These are phyloP conservation scores for Pangasius larnaudii DNA, from an alignment of 2,797 vertebrate species.

Conservation along the genomic window DNA sequence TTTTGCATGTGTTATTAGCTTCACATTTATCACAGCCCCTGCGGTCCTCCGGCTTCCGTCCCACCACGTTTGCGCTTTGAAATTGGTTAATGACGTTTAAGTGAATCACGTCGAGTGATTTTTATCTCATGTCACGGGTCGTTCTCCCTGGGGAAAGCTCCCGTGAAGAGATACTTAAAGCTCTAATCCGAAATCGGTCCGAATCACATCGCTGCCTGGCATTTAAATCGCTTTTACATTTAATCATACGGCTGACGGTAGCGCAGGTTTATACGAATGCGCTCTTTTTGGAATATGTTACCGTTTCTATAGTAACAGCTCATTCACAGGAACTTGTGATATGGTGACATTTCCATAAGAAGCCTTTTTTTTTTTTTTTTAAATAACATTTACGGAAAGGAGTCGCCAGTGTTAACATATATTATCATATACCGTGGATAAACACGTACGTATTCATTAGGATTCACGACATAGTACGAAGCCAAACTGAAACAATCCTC, in stretches of 20 bases:
- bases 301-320: neutral
- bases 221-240: neutral
- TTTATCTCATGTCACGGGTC: slow-evolving; percentile 29
- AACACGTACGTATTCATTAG: too few species aligned
- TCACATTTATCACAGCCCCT: slow-evolving; percentile 69
- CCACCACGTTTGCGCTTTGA: slow-evolving; percentile 59
- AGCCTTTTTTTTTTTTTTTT: too few species aligned
- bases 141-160: neutral
- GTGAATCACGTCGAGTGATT: slow-evolving; percentile 54
- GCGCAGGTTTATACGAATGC: neutral
- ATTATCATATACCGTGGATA: too few species aligned
- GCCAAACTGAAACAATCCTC: too few species aligned
- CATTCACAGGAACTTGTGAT: neutral
- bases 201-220: neutral
- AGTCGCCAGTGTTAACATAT: too few species aligned
- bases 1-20: slow-evolving; percentile 68
- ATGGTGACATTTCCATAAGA: too few species aligned
- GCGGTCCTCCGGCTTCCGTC: slow-evolving; percentile 40
- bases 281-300: neutral
- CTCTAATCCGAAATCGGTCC: neutral
- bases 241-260: neutral
- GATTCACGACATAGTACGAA: too few species aligned
- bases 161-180: neutral
- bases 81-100: slow-evolving; percentile 61
- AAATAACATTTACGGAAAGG: too few species aligned